Percentiles rank a stretch among this genome's conserved stretches.
These are phyloP conservation scores for Acrossocheilus wenchowensis DNA, from an alignment of 2,797 vertebrate genomes.

Conservation along the genomic window DNA sequence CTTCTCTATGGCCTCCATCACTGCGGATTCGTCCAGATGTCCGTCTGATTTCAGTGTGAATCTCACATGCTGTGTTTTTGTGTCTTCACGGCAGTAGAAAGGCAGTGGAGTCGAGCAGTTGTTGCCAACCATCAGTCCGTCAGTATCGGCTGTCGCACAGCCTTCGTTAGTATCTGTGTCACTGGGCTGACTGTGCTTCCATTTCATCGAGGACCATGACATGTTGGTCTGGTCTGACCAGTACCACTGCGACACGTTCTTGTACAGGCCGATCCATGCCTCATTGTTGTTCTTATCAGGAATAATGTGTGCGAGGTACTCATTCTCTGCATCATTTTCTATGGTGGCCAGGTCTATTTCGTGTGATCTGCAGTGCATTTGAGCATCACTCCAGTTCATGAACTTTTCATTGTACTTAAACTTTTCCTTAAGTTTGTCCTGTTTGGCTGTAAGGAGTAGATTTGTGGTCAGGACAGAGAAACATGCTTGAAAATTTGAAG, in stretches of 20 bases:
- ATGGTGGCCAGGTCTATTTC: background rate
- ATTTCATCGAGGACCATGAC: background rate
- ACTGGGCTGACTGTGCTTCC: background rate
- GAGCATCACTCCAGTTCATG: background rate
- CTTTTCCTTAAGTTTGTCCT: fast-evolving
- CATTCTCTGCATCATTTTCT: fast-evolving
- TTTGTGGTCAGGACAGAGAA: background rate
- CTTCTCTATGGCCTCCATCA: background rate
- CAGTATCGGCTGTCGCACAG: background rate
- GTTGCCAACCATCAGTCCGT: background rate
- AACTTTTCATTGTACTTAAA: background rate
- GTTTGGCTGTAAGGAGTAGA: background rate
- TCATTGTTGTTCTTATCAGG: fast-evolving
- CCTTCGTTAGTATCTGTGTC: background rate
- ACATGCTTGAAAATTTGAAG: background rate
- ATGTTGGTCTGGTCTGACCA: background rate
- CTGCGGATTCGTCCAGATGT: background rate
- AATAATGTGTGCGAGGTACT: fast-evolving
- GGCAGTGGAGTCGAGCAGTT: background rate
- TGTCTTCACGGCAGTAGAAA: conserved; percentile 23
- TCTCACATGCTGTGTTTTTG: background rate
- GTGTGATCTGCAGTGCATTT: background rate
- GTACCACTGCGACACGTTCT: background rate
- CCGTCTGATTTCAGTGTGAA: background rate
- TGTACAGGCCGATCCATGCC: conserved; percentile 40